These are phyloP conservation scores for Micrasema minimum DNA, from an alignment of 1,140 invertebrate species.

Conservation along the genomic window DNA sequence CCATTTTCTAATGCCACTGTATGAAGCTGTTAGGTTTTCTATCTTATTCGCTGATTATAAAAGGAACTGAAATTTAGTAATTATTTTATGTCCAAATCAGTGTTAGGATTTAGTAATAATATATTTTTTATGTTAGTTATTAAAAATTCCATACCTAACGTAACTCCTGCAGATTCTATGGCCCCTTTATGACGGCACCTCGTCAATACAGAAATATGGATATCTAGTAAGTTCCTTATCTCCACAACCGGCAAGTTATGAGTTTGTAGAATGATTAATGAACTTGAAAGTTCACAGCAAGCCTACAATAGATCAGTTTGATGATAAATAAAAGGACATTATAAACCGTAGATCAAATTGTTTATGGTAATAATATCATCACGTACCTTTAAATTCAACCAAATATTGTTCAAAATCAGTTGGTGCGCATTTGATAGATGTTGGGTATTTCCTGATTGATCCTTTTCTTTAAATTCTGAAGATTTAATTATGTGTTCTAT, in stretches of 20 bases:
- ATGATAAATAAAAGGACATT: no score
- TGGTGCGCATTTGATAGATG: slow-evolving; percentile 73
- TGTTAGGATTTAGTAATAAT: no score
- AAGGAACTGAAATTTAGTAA: no score
- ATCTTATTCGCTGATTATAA: no score
- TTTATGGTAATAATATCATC: not conserved
- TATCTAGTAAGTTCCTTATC: slow-evolving; percentile 66
- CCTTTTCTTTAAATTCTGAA: slow-evolving; percentile 56
- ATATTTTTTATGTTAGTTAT: no score
- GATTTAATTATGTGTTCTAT: slow-evolving; percentile 62
- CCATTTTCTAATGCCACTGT: no score
- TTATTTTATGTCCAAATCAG: no score
- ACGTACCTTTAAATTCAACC: slow-evolving; percentile 81
- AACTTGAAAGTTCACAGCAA: slow-evolving; percentile 66
- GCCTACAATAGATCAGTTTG: slow-evolving; percentile 60
- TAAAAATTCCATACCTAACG: slow-evolving; percentile 64
- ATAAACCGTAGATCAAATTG: no score
- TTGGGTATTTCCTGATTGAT: slow-evolving; percentile 52
- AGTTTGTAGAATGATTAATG: slow-evolving; percentile 60
- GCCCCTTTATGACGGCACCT: slow-evolving; percentile 84
- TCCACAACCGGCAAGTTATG: slow-evolving; percentile 56
- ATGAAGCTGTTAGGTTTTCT: no score
- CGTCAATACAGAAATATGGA: slow-evolving; percentile 73
- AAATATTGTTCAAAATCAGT: slow-evolving; percentile 78
- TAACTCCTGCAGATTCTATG: slow-evolving; percentile 76